Evolutionary conservation across 2,113 vertebrate species (phyloP).

Genomic region (Tonatia bakeri): DNA sequence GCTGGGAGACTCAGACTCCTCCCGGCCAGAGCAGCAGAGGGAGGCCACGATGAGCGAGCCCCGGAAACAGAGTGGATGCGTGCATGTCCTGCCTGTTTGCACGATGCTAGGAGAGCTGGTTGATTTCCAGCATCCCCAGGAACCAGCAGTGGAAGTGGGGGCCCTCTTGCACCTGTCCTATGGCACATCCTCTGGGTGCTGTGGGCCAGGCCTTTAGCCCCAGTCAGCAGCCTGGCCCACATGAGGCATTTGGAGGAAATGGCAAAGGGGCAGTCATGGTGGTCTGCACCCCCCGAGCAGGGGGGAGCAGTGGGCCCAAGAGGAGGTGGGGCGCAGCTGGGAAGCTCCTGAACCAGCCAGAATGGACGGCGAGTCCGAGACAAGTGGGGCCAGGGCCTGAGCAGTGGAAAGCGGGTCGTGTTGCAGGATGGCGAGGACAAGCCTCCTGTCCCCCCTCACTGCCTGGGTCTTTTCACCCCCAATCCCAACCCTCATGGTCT

Average conservation of each 20-base stretch:
- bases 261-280: not conserved
- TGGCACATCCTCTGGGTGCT: not conserved
- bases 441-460: not conserved
- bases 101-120: not conserved
- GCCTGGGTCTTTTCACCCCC: not conserved
- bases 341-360: not conserved
- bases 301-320: too few relatives aligned
- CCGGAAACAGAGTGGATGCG: not conserved
- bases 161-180: not conserved
- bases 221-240: not conserved
- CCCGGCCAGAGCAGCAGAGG: not conserved
- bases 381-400: not conserved
- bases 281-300: not conserved
- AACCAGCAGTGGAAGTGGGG: not conserved
- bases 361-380: not conserved
- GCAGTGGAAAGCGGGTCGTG: accelerated
- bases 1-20: not conserved
- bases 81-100: accelerated
- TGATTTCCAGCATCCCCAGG: too few relatives aligned
- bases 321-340: not conserved
- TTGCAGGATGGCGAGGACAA: not conserved
- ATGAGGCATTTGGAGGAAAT: accelerated
- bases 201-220: not conserved
- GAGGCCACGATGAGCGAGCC: not conserved
- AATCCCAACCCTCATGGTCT: not conserved